Evolutionary conservation across 2,797 vertebrate genomes (phyloP), one percentile per base, ranked within the genome.

Genomic region (Pygocentrus nattereri): DNA sequence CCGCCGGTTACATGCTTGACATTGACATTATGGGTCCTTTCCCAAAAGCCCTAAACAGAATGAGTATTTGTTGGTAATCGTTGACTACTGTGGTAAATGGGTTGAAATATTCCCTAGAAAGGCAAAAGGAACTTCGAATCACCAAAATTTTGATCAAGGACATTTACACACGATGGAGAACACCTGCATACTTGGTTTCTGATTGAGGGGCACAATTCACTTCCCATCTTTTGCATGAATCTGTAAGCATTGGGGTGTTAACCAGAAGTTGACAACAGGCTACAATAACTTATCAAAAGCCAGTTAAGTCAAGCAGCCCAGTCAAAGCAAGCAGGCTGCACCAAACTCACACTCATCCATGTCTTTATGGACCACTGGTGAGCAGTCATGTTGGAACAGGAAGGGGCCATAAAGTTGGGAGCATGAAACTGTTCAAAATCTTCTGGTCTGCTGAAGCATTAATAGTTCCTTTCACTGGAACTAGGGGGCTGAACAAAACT

Each of bases 1-100:
- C 56, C 23, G 56, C 56, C 23, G 56, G 21, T 3, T 58, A n/a
- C 23, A 16, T 23, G 21, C 5, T 23, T 19, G 56, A n/a, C 6
- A 34, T 21, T 1, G 82, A 83, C 19, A 61, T 76, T 61, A 68
- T 38, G 64, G 31, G 30, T 7, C 64, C 64, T 72, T 73, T 78
- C 69, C 25, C 30, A 3, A 7, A 8, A 38, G 31, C 7, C 16
- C 31, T n/a, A 16, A n/a, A 8, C 64, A 38, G 7, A 69, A 69
- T 23, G 4, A 41, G 23, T 16, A 69, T 13, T 38, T 69, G 18
- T 11, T 69, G n/a, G 38, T 69, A 13, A 25, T 69, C 0, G 41
- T 69, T 0, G 41, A 47, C n/a, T 47, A 49, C 15, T 49, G 67
- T n/a, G 47, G 41, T n/a, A 69, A 69, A n/a, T 47, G 67, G 67